Evolutionary conservation across 2,797 vertebrate genomes (phyloP).

Genomic region (Cercopithecus neglectus): DNA sequence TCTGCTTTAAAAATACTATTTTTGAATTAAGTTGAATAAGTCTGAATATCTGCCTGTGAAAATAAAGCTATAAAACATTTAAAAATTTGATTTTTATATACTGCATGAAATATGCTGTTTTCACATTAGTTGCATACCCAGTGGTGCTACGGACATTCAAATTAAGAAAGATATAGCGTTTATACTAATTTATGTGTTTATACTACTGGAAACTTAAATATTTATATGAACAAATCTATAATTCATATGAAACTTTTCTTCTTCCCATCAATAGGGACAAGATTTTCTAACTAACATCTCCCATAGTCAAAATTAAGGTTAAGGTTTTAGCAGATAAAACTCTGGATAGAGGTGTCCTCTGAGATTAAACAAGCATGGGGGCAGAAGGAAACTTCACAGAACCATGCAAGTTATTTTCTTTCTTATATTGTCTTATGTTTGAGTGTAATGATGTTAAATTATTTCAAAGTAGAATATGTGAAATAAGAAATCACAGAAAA

Average conservation of each 20-base stretch:
- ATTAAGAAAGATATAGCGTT: background rate
- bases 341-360: background rate
- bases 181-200: background rate
- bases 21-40: background rate
- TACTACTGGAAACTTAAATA: background rate
- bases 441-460: background rate
- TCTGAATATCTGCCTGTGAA: background rate
- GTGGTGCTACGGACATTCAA: background rate
- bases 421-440: background rate
- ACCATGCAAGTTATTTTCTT: background rate
- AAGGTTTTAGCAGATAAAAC: background rate
- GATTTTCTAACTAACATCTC: background rate
- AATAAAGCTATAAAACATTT: background rate
- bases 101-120: background rate
- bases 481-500: slow-evolving; percentile 42
- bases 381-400: background rate
- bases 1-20: background rate
- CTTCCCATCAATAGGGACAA: background rate
- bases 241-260: background rate
- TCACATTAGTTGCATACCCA: background rate
- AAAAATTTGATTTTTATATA: background rate
- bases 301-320: background rate
- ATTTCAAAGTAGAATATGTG: slow-evolving; percentile 32
- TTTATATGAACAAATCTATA: background rate
- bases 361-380: background rate